Evolutionary conservation across 2,113 vertebrate genomes (phyloP), one percentile per base, ranked within the genome.

Genomic region (Perccottus glenii): DNA sequence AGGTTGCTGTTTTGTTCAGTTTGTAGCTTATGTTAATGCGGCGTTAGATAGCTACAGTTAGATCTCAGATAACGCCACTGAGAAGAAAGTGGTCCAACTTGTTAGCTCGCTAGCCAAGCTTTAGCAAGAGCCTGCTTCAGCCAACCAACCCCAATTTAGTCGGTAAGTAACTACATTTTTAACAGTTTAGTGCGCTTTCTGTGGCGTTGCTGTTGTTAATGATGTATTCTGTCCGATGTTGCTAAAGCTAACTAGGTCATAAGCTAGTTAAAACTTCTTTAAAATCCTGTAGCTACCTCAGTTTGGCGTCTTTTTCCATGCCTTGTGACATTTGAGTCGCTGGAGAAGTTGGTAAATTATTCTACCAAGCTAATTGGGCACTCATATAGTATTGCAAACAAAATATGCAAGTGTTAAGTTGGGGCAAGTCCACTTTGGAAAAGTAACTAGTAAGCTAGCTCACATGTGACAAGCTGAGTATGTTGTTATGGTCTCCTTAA

Each of bases 31-130:
- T 27, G 45, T 52, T 60, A 33, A 32, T 49, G 6, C n/a, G 11
- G n/a, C 51, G 63, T 63, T 60, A 59, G 15, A 53, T 3, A 40
- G 63, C 65, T 7, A 16, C 61, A 14, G 59, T 33, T 47, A 40
- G 66, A 56, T 65, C 64, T 40, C 56, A 40, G 66, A 78, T 66
- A 69, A 73, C 74, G 64, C 47, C 43, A 43, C 64, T 5, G 56
- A 38, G 35, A 71, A 71, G 35, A 82, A 78, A 86, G 83, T 82
- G 70, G 67, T 57, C 49, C 76, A 64, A 85, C 72, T 83, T 46
- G 87, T 64, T 87, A 89, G 76, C 85, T 61, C 48, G 80, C 62
- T 71, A 86, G 85, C 88, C 84, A 76, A 83, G 75, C 53, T 77
- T 83, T 85, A 85, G 77, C 81, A 66, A 67, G 60, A 69, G 50